Evolutionary conservation across 2,113 vertebrate species (phyloP), one percentile per base, ranked within the genome.

Genomic region (Dasyprocta punctata): DNA sequence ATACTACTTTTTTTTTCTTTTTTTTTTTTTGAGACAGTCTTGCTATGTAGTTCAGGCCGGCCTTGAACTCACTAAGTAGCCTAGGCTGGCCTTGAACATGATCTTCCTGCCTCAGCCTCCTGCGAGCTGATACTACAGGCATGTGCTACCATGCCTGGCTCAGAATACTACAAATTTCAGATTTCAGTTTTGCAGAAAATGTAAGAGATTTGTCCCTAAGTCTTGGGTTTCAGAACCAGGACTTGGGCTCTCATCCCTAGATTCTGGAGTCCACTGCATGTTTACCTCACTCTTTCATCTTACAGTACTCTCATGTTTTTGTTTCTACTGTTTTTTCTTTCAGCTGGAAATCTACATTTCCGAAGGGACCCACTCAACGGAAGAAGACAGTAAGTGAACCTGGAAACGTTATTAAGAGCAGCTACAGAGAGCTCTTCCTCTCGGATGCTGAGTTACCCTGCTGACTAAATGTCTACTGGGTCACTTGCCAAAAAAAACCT

Each of bases 341-440:
- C 98, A 99, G 99, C 96, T 99, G 99, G 99, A 99, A 97, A 99
- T 99, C 98, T 99, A 99, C 99, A 99, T 99, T 96, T 99, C 99
- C 36, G 99, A 99, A 97, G 99, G 99, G 97, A 99, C 99, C 0
- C 99, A 99, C 97, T 99, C 99, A 52, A 99, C 99, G 0, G 99
- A 99, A 69, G 99, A 99, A 94, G 99, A 99, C 94, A 99, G 99
- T 99, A 98, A 99, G 99, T 99, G 86, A 49, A 90, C 81, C 82
- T 93, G 30, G 19, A n/a, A 47, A 81, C 54, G n/a, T 63, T 86
- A 61, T 36, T 77, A 63, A 65, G 94, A 85, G 58, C 63, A 82
- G 9, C 63, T 49, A 89, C 17, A 77, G 41, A 22, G 61, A 83
- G 47, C 67, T 44, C 49, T 93, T 96, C 41, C 41, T 94, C 12